Base-by-base conservation (phyloP, 1,140 invertebrate species). In the Aphelinus certus region DNA sequence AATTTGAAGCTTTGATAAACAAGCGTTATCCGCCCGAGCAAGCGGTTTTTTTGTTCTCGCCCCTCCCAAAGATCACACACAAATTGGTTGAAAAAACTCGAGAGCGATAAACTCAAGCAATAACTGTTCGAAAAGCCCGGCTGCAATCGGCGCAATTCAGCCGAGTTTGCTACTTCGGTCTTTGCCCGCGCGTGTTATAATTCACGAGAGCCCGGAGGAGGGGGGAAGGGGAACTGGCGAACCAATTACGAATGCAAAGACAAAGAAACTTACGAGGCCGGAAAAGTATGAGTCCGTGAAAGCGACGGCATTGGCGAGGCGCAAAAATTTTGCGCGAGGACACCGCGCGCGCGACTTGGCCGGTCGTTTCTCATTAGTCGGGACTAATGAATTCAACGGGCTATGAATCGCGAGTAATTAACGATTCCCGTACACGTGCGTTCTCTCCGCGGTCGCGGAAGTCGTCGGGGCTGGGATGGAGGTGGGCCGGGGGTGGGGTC, bases 341-440 rank as follows among this genome's bases (percentile, higher is more conserved):
- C 26, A 26, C 26, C 26, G 26, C 26, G 26, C 26, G 26, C 26
- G 2, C 10, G 45, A 55, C 45, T 55, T 49, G 45, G 53, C 26
- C 56, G 48, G 46, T 60, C 47, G 47, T 72, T 65, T 65, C 51
- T 62, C 45, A 62, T 62, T 74, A 67, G 4, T 1, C 26, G 5
- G 4, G 5, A 26, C 10, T 57, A 71, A 75, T 75, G 61, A 75
- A 75, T 71, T 67, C 66, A 60, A 49, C 9, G 4, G 4, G 61
- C 61, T 66, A 60, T 66, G 46, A 71, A 76, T 76, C 57, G 26
- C 26, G 10, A 48, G 45, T 64, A 65, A 75, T 70, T 70, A 70
- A 69, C 58, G 63, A 69, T 75, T 69, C 48, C n/a, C 51, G 51
- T 9, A 9, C 51, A 6, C 4, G 4, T 53, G 9, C 26, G 26